Evolutionary conservation across 2,113 vertebrate species (phyloP), one percentile per base, ranked within the genome.

Genomic region (Colius striatus): DNA sequence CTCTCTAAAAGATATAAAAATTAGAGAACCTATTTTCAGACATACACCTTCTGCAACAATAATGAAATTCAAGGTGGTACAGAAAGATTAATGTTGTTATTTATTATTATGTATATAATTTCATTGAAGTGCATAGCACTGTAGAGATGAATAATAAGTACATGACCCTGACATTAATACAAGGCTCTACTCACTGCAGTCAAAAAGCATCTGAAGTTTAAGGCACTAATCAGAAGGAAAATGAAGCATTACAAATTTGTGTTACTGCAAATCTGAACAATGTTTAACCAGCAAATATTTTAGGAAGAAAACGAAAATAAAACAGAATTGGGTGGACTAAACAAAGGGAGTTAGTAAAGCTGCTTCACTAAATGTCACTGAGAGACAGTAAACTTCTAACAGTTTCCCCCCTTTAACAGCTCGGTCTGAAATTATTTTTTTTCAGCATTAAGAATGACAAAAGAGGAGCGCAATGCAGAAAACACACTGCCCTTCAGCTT

Each of bases 51-150:
- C 82, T 48, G 34, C 63, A 90, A 80, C 48, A 84, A 55, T 80
- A 97, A 96, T 97, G 85, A 95, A 91, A 91, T 96, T 92, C 94
- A 94, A 96, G 83, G 91, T 92, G 75, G 75, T 67, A 17, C 51
- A 77, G 63, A 63, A 51, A 95, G 91, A 96, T 93, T 95, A 94
- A 91, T 95, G 72, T 68, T 95, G 78, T 90, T 97, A 90, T 96
- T 96, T 97, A 94, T 92, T 95, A 95, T 92, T 93, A 94, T 83
- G 84, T 85, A 88, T 95, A 90, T 91, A 88, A 96, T 94, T 90
- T 93, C 85, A 86, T 4, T 90, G 92, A 94, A 95, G 87, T 93
- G 79, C 67, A 90, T 66, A 91, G 79, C 75, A 81, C 60, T 92
- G 55, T 92, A 80, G 55, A 90, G 85, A 85, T 84, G 87, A 97